Base-by-base conservation (phyloP, 2,888 invertebrate genomes). In the Cancer borealis region DNA sequence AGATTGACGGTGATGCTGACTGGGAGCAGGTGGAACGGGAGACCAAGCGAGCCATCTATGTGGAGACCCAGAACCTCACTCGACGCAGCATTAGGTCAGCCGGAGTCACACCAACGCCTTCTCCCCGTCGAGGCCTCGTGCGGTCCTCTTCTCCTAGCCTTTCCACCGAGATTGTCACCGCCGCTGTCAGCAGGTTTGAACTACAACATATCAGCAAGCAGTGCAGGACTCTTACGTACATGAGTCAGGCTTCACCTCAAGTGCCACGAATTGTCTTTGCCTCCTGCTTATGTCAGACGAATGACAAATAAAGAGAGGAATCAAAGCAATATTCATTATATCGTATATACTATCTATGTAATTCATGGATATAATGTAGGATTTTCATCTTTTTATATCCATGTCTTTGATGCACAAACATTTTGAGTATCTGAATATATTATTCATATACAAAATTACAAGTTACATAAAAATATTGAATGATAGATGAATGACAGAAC, bases 1-100 rank as follows among this genome's bases (percentile, higher is more conserved):
- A 98, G 98, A 98, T 98, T 95, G 98, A 98, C 96, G 98, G 98
- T 0, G 98, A 98, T 96, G 98, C 98, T 0, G 98, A 98, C 96
- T 97, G 98, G 10, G 97, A 97, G 0, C 97, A 98, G 10, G 98
- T 98, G 0, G 98, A 98, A 96, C 97, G 97, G 47, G 98, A 98
- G 96, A 98, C 98, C 96, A 97, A 97, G 92, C 97, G 97, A 47
- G 93, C 95, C 54, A 96, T 95, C 66, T 96, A 95, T 87, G 95
- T 95, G 12, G 96, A 96, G 84, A 95, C 95, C 60, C 95, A 95
- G 87, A 92, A 89, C 14, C 93, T 96, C 10, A 26, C 93, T 3
- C 73, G 94, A 21, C 94, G 92, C 39, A 39, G 79, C 90, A 66
- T 30, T 54, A 92, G 94, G 92, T 94, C 47, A 10, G 92, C 84